These are phyloP conservation scores for Drepana falcataria DNA, from an alignment of 2,888 invertebrate genomes.

Conservation along the genomic window DNA sequence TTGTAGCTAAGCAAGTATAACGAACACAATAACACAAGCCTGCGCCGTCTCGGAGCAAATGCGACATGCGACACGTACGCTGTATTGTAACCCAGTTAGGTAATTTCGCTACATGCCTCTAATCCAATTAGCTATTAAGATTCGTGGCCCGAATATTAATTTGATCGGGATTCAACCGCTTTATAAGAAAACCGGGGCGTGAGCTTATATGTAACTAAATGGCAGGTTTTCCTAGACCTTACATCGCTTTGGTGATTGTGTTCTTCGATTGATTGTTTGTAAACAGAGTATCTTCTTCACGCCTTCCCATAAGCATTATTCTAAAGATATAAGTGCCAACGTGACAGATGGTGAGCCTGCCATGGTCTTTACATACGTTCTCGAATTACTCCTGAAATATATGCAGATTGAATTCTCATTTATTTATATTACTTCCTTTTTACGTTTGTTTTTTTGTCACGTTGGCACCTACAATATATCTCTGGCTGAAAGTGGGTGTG, in stretches of 20 bases:
- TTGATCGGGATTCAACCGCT: constrained; percentile 52
- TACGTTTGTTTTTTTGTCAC: too few species aligned
- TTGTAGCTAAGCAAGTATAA: constrained; percentile 50
- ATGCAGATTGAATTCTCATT: too few species aligned
- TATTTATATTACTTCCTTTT: too few species aligned
- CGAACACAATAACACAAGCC: constrained; percentile 46
- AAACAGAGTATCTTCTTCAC: too few species aligned
- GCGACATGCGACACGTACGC: constrained; percentile 54
- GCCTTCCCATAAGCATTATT: too few species aligned
- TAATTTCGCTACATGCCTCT: constrained; percentile 75
- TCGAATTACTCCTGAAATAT: too few species aligned
- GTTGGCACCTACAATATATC: too few species aligned
- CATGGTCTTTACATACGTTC: too few species aligned
- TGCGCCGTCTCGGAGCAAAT: constrained; percentile 14
- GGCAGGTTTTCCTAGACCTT: constrained; percentile 10
- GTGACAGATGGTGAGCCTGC: too few species aligned
- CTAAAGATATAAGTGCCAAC: too few species aligned
- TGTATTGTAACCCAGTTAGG: constrained; percentile 69
- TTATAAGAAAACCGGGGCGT: constrained; percentile 55
- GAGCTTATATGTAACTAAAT: constrained; percentile 49
- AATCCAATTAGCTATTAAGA: constrained; percentile 79
- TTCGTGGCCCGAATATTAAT: constrained; percentile 76
- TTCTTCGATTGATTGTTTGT: constrained; percentile 4
- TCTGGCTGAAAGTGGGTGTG: too few species aligned
- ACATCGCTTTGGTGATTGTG: constrained; percentile 29